Evolutionary conservation across 1,140 invertebrate species (phyloP), one percentile per base, ranked within the genome.

Genomic region (Vollenhovia emeryi): DNA sequence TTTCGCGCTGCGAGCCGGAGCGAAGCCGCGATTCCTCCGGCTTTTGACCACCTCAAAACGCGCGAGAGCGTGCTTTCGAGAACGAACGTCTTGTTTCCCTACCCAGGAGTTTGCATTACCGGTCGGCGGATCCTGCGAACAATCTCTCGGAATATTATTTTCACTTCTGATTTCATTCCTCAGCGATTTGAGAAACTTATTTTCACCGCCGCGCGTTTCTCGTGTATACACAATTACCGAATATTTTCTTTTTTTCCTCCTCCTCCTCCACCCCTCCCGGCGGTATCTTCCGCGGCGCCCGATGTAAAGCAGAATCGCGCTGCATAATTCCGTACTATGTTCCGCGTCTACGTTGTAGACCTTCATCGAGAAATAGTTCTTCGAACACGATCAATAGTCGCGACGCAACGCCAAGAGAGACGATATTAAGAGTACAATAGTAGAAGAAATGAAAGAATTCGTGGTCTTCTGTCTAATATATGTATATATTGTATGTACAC

Each of bases 41-140:
- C 33, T 74, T 57, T 30, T 75, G 55, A 33, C 11, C 59, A 66
- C 11, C 43, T 36, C 75, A 15, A 24, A 78, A 48, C 8, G 18
- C n/a, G 59, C 11, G 27, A 79, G 21, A 66, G 75, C 27, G 59
- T 79, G 30, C 40, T 64, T 40, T 76, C 69, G 18, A 18, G 43
- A 69, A 64, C 43, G 8, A 55, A 74, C 21, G 18, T 74, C 33
- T 57, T n/a, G 13, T 3, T 71, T 50, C 45, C 45, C 11, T 40
- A 40, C 59, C 24, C n/a, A n/a, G n/a, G n/a, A 21, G 27, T 76
- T 33, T 45, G 33, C 27, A 43, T 36, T 21, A 27, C 15, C 3
- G 24, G 36, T 66, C 3, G 11, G 9, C 11, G 21, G 24, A 60
- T 60, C 11, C n/a, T 27, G 9, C 21, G 48, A 74, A 55, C 33